A percentile compares a stretch with the other conserved stretches of the same genome.
phyloP scores from a whole-genome alignment of 2,113 vertebrate species.

The Pollachius pollachius region DNA sequence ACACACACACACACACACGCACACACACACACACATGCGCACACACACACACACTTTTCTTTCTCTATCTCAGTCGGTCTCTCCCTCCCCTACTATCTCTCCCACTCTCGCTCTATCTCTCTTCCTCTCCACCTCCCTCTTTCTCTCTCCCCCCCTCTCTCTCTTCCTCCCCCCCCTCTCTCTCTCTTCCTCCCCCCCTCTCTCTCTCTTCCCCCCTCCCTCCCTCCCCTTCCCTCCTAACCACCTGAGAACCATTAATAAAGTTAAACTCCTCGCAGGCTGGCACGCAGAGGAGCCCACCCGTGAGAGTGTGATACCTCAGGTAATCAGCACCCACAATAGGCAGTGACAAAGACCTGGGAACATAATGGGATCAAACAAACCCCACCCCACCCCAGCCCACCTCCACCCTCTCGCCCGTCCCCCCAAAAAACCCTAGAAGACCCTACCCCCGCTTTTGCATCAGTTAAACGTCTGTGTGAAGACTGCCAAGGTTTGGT shows the following conservation, averaged over 20 bases:
- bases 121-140: not conserved
- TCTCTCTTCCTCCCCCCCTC: not conserved
- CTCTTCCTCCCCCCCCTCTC: not conserved
- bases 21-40: too few species aligned
- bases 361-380: slow-evolving; percentile 38
- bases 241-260: slow-evolving; percentile 27
- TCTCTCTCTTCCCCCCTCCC: slow-evolving; percentile 3
- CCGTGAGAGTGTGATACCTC: slow-evolving; percentile 33
- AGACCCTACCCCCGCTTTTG: slow-evolving; percentile 21
- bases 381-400: slow-evolving; percentile 10
- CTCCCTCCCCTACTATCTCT: not conserved
- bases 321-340: slow-evolving; percentile 29
- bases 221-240: not conserved
- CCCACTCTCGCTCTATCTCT: not conserved
- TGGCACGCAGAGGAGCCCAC: slow-evolving; percentile 29
- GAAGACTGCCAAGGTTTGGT: slow-evolving; percentile 32
- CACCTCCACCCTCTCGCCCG: not conserved
- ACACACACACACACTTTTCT: too few species aligned
- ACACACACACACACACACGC: too few species aligned
- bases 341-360: slow-evolving; percentile 19
- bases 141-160: not conserved
- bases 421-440: not conserved
- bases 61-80: not conserved
- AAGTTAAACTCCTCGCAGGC: slow-evolving; percentile 8
- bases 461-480: slow-evolving; percentile 5